Base-by-base conservation (phyloP, 64 coral and sea anemone genomes). In the Stichodactyla mertensii region DNA sequence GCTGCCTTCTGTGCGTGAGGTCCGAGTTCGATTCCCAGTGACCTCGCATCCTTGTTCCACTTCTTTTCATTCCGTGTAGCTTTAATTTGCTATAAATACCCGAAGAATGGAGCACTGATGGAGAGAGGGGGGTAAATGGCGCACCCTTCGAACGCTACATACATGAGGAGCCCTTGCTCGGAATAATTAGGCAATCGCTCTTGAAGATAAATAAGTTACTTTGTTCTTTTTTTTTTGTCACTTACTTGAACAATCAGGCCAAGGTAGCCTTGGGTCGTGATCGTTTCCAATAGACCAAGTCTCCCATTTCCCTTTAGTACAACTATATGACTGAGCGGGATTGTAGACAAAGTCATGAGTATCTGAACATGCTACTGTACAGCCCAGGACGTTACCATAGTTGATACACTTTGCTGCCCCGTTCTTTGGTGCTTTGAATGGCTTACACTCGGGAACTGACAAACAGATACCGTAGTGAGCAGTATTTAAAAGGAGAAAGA, bases 171-270 rank as follows among this genome's bases (percentile, higher is more conserved):
- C 3, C 36, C 36, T 45, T 1, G 1, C 36, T 45, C 36, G 36
- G 36, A 45, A 45, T 45, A 45, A 45, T 45, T 45, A 45, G 36
- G 56, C 56, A 58, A 58, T 4, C 9, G 9, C 0, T 45, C 36
- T 45, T 45, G 1, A 45, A 45, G 36, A 2, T 3, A 45, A 45
- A 45, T 45, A 45, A 58, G 2, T 45, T 45, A 45, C 36, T 4
- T 45, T 45, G 36, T 4, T 2, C 36, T 45, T 45, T 45, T 18
- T 45, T 18, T 78, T 45, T 45, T 45, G 3, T 2, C 36, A 79
- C 86, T 88, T 69, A 92, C 91, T 8, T n/a, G 91, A 56, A 45
- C 91, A 92, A 55, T 92, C 86, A 5, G 86, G 91, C 91, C 91
- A 92, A 0, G 86, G 91, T 16, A 85, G 26, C 27, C 16, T 82